Conservation (phyloP, 2,113 vertebrate species). For the Pogonocichla stellata region DNA sequence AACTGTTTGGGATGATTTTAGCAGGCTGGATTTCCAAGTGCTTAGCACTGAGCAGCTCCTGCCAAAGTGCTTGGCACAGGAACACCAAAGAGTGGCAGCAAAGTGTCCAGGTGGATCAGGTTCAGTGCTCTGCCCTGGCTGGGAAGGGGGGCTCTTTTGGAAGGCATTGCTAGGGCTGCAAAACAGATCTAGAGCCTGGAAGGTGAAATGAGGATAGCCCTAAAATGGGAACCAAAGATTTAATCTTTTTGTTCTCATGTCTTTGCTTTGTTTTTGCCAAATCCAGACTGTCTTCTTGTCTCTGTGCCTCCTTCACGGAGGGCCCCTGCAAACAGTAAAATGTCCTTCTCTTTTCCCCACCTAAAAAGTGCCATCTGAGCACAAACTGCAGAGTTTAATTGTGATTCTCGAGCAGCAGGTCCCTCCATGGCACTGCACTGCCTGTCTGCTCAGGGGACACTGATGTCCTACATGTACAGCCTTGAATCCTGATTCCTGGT, state of each 20-base stretch:
- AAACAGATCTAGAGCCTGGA: neutral
- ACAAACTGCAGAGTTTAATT: neutral
- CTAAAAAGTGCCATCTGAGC: neutral
- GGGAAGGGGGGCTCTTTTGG: neutral
- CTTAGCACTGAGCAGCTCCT: neutral
- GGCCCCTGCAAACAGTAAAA: neutral
- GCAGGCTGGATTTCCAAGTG: neutral
- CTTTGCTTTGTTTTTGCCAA: neutral
- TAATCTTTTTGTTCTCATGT: neutral
- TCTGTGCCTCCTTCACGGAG: neutral
- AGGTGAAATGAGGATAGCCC: neutral
- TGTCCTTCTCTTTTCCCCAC: neutral
- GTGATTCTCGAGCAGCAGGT: neutral
- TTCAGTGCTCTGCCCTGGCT: neutral
- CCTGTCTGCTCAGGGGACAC: neutral
- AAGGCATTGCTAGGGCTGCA: neutral
- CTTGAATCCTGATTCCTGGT: neutral
- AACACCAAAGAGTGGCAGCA: neutral
- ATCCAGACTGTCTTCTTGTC: neutral
- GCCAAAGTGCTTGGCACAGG: fast-evolving
- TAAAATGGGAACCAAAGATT: neutral
- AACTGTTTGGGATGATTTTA: neutral
- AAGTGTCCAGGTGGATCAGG: neutral
- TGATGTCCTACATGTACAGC: fast-evolving
- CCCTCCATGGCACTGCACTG: neutral